Evolutionary conservation across 2,113 vertebrate species (phyloP), one percentile per base, ranked within the genome.

Genomic region (Elephas maximus): DNA sequence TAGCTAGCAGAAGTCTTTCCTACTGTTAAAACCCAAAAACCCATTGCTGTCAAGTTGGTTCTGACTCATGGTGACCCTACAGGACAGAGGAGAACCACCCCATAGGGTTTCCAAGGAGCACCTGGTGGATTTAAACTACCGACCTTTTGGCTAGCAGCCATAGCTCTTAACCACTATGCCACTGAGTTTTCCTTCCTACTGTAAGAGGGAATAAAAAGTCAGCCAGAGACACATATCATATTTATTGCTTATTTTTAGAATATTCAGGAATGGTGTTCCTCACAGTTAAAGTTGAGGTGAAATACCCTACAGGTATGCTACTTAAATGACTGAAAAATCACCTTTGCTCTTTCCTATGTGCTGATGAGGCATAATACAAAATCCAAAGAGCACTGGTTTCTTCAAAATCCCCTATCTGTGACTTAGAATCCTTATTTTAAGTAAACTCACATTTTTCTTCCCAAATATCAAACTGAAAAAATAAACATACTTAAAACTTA

Each of bases 391-490:
- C 57, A 24, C 0, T 77, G 17, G 8, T 65, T 84, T 78, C 65
- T 71, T 51, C 57, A 84, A 33, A 91, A 87, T 45, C 8, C 15
- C 33, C 44, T 69, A 1, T 18, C 45, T 92, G 11, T 0, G 44
- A 23, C 65, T 74, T 90, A 12, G 79, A 63, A 85, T 88, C 23
- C 30, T 37, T 30, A 33, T 45, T 91, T 74, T 74, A 1, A 90
- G 15, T 41, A 44, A 69, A 51, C 83, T 89, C 23, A 65, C 74
- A 48, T 88, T 93, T 82, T 57, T 71, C 57, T 78, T 76, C 63
- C 28, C 60, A 92, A 95, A 95, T 10, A 73, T 57, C 53, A 77
- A 65, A 82, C 51, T 88, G 69, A 79, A 95, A 21, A 90, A 51
- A 65, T 45, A 57, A 69, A 60, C 4, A 30, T 20, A 62, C 51